Conservation (phyloP, 1,140 invertebrate genomes). For the Solen grandis region DNA sequence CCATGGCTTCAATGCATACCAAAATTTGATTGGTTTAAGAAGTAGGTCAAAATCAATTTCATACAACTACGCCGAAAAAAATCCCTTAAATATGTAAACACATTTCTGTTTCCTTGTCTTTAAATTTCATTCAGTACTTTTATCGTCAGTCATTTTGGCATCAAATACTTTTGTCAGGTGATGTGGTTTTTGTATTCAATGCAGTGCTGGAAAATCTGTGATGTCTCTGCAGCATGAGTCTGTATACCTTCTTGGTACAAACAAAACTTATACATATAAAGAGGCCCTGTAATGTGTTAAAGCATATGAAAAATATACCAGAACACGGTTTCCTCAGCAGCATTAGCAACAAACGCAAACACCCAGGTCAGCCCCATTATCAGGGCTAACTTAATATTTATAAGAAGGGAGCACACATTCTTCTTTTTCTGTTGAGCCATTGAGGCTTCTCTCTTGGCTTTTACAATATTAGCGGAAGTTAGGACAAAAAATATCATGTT, state of each 20-base stretch:
- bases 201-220: too few species aligned
- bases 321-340: slow-evolving; percentile 38
- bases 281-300: slow-evolving; percentile 67
- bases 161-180: too few species aligned
- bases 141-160: too few species aligned
- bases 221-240: too few species aligned
- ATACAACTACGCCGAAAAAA: too few species aligned
- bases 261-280: slow-evolving; percentile 60
- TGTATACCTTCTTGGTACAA: slow-evolving; percentile 45
- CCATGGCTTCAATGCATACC: too few species aligned
- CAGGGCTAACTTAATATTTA: slow-evolving; percentile 82
- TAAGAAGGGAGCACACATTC: slow-evolving; percentile 68
- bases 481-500: slow-evolving; percentile 74
- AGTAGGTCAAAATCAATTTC: too few species aligned
- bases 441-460: slow-evolving; percentile 57
- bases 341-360: slow-evolving; percentile 70
- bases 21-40: too few species aligned
- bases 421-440: slow-evolving; percentile 40
- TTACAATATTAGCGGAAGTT: slow-evolving; percentile 80
- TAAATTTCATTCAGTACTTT: too few species aligned
- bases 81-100: too few species aligned
- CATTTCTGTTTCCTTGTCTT: too few species aligned
- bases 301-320: slow-evolving; percentile 64
- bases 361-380: slow-evolving; percentile 79
- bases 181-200: too few species aligned